phyloP scores from a whole-genome alignment of 92 coral and sea anemone genomes.

The Hydrozoanthus gracilis region DNA sequence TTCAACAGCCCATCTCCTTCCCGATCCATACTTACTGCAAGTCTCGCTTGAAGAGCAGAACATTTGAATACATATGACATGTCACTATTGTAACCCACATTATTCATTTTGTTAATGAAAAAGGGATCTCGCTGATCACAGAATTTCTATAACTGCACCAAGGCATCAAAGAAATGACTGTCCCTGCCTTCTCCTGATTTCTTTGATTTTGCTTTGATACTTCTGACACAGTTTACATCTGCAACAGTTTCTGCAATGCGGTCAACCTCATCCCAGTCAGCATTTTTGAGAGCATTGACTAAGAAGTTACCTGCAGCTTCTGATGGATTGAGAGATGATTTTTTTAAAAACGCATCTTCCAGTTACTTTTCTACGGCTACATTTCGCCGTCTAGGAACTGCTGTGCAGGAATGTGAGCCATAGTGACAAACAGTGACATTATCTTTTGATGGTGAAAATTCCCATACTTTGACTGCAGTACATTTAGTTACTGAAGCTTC shows the following conservation, averaged over 20 bases:
- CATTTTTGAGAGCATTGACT: slow-evolving; percentile 17
- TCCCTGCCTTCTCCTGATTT: not conserved
- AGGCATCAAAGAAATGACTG: slow-evolving; percentile 44
- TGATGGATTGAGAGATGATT: slow-evolving; percentile 50
- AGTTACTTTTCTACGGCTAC: slow-evolving; percentile 29
- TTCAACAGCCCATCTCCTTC: not conserved
- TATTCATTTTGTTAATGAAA: slow-evolving; percentile 27
- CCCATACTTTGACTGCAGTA: slow-evolving; percentile 67
- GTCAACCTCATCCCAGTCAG: slow-evolving; percentile 12
- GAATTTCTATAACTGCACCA: slow-evolving; percentile 25
- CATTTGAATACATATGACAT: slow-evolving; percentile 44
- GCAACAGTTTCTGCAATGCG: slow-evolving; percentile 22
- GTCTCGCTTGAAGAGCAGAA: slow-evolving; percentile 45
- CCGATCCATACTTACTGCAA: slow-evolving; percentile 42
- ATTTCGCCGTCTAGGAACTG: slow-evolving; percentile 49
- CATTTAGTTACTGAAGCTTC: slow-evolving; percentile 39
- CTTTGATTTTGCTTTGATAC: slow-evolving; percentile 36
- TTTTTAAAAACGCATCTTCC: slow-evolving; percentile 39
- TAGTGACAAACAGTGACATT: slow-evolving; percentile 55
- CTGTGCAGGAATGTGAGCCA: slow-evolving; percentile 61
- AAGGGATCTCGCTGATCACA: slow-evolving; percentile 54
- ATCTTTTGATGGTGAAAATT: slow-evolving; percentile 47
- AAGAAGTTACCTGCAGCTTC: slow-evolving; percentile 46
- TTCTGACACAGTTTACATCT: slow-evolving; percentile 2
- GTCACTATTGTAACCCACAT: slow-evolving; percentile 44